phyloP scores from a whole-genome alignment of 1,140 invertebrate species.

The Ganaspis sp. region DNA sequence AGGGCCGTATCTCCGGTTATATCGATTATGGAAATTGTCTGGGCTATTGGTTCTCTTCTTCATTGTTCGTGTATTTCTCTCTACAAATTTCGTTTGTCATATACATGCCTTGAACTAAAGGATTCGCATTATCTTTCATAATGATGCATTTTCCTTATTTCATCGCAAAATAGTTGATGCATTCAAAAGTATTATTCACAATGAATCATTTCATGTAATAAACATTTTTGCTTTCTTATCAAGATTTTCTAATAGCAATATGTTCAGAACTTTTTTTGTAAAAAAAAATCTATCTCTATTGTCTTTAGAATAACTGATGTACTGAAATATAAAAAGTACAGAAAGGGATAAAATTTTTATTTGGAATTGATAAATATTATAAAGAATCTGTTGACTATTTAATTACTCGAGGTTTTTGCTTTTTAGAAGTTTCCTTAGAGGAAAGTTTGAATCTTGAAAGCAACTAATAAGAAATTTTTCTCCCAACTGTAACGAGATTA shows the following conservation, averaged over 20 bases:
- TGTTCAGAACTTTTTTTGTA: too few relatives aligned
- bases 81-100: background rate
- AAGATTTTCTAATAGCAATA: too few relatives aligned
- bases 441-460: background rate
- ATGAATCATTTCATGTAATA: too few relatives aligned
- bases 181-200: too few relatives aligned
- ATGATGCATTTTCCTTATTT: background rate
- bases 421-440: background rate
- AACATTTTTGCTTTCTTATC: too few relatives aligned
- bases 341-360: too few relatives aligned
- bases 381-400: too few relatives aligned
- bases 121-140: background rate
- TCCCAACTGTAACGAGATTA: background rate
- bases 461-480: background rate
- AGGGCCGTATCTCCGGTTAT: conserved; percentile 35
- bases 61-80: background rate
- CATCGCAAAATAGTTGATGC: background rate
- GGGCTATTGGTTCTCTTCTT: conserved; percentile 11
- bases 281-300: too few relatives aligned
- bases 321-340: too few relatives aligned
- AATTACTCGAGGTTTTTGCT: background rate
- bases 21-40: conserved; percentile 45
- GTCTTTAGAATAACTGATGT: too few relatives aligned
- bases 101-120: background rate
- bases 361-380: too few relatives aligned